These are phyloP conservation scores for Heliopora coerulea DNA, from an alignment of 92 coral and sea anemone genomes.

Conservation along the genomic window DNA sequence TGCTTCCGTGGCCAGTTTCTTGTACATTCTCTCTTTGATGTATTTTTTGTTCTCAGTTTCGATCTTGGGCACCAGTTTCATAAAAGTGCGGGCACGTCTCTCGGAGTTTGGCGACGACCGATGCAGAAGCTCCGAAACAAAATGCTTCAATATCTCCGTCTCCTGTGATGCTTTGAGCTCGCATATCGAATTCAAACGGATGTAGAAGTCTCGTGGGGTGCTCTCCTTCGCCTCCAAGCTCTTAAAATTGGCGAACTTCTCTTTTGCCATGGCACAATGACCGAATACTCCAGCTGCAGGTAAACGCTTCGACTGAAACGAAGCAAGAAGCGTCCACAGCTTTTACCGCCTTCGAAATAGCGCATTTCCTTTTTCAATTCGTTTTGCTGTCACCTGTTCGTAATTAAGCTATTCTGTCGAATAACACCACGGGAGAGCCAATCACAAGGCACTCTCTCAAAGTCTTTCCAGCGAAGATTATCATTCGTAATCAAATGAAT, in stretches of 20 bases:
- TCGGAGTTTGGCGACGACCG: constrained; percentile 33
- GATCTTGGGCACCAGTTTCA: constrained; percentile 36
- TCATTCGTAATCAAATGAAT: constrained; percentile 4
- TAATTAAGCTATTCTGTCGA: neutral
- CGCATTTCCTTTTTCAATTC: constrained; percentile 1
- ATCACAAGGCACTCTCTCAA: neutral
- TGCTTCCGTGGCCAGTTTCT: constrained; percentile 27
- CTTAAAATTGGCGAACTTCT: neutral
- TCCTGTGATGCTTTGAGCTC: constrained; percentile 28
- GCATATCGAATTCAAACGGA: constrained; percentile 30
- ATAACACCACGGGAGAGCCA: neutral
- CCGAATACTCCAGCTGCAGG: neutral
- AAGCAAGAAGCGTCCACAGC: neutral
- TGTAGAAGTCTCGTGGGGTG: constrained; percentile 13
- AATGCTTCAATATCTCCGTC: constrained; percentile 31
- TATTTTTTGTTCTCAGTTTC: constrained; percentile 35
- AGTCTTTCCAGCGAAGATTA: constrained; percentile 6
- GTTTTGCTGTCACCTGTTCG: constrained; percentile 14
- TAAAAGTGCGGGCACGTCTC: constrained; percentile 25
- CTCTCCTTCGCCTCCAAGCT: neutral
- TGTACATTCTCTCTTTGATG: constrained; percentile 39
- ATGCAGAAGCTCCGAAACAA: constrained; percentile 17
- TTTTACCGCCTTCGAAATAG: neutral
- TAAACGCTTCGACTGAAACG: too few relatives aligned
- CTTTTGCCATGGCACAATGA: constrained; percentile 10